Evolutionary conservation across 2,113 vertebrate genomes (phyloP).

Genomic region (Datnioides undecimradiatus): DNA sequence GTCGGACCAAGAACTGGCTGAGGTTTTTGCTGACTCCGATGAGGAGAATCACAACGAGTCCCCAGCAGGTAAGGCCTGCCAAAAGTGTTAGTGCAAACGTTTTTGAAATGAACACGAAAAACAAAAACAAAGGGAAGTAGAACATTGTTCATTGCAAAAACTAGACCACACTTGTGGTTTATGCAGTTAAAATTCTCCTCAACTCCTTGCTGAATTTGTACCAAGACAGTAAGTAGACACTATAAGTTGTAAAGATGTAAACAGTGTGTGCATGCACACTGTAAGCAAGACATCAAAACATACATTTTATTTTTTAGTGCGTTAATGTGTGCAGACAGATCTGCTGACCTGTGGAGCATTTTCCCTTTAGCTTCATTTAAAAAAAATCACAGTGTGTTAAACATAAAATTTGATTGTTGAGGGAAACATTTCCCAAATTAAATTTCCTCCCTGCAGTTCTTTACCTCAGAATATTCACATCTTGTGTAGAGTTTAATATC

Average conservation of each 20-base stretch:
- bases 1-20: slow-evolving; percentile 97
- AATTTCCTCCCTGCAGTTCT: not conserved
- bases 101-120: not conserved
- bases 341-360: not conserved
- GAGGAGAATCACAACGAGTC: slow-evolving; percentile 91
- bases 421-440: slow-evolving; percentile 6
- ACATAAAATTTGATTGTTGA: not conserved
- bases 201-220: not conserved
- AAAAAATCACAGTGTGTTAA: not conserved
- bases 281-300: not conserved
- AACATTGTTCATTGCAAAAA: not conserved
- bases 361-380: not conserved
- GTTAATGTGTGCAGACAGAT: not conserved
- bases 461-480: not conserved
- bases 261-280: not conserved
- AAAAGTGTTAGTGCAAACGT: not conserved
- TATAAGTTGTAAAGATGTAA: not conserved
- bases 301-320: not conserved
- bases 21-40: slow-evolving; percentile 96
- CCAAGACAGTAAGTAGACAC: not conserved
- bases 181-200: not conserved
- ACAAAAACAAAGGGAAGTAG: not conserved
- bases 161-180: not conserved
- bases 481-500: not conserved
- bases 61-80: slow-evolving; percentile 85